A percentile compares a stretch with the other conserved stretches of the same genome.
Evolutionary conservation across 2,113 vertebrate genomes (phyloP).

Genomic region (Phalacrocorax carbo): DNA sequence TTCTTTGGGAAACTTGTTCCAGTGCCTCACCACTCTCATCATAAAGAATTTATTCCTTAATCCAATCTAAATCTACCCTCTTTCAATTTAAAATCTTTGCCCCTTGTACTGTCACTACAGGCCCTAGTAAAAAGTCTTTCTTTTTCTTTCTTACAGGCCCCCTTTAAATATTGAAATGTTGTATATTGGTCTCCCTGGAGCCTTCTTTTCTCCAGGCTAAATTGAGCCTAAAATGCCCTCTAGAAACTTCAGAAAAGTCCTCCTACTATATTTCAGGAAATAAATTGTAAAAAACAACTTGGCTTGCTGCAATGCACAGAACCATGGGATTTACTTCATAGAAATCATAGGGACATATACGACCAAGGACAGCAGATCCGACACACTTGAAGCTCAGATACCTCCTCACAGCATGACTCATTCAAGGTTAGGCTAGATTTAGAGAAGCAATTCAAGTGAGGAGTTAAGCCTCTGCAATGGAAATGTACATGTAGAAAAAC

Average conservation of each 20-base stretch:
- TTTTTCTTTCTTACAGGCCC: not conserved
- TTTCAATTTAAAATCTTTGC: not conserved
- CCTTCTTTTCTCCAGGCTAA: not conserved
- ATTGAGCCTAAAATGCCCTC: not conserved
- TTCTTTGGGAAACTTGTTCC: not conserved
- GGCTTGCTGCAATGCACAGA: not conserved
- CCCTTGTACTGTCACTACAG: not conserved
- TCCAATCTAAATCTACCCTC: not conserved
- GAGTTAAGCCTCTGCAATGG: not conserved
- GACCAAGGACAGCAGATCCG: not conserved
- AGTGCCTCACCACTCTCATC: not conserved
- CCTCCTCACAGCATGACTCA: not conserved
- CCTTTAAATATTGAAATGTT: not conserved
- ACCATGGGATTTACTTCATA: not conserved
- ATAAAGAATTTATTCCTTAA: not conserved
- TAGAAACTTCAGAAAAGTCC: not conserved
- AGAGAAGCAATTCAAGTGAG: not conserved
- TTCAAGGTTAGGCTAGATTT: not conserved
- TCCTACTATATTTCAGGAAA: not conserved
- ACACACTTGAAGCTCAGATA: not conserved
- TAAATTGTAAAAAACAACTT: not conserved
- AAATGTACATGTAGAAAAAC: not conserved
- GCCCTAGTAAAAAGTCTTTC: not conserved
- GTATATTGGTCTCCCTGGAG: fast-evolving
- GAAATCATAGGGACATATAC: not conserved